These are phyloP conservation scores for Pygoscelis adeliae DNA, from an alignment of 2,113 vertebrate genomes.

Conservation along the genomic window DNA sequence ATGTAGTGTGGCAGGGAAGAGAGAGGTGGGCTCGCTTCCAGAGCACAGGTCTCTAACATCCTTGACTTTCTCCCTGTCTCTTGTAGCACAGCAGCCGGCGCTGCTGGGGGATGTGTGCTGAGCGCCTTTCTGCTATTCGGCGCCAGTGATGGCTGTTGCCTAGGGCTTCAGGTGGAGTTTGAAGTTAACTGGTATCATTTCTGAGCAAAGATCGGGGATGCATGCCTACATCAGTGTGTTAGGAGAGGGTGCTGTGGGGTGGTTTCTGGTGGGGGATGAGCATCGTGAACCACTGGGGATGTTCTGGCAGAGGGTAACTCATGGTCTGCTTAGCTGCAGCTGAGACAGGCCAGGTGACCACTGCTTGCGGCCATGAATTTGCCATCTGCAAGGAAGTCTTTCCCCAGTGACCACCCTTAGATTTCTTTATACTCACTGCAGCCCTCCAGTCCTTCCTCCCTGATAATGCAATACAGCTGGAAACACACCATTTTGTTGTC, in stretches of 20 bases:
- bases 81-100: background rate
- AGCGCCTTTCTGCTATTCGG: background rate
- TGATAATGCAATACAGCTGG: background rate
- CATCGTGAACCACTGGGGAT: accelerated
- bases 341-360: background rate
- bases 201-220: background rate
- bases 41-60: background rate
- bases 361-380: background rate
- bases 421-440: background rate
- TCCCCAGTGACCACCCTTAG: background rate
- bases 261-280: background rate
- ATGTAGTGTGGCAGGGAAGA: background rate
- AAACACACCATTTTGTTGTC: background rate
- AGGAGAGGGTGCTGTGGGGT: background rate
- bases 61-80: background rate
- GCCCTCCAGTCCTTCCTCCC: background rate
- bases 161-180: background rate
- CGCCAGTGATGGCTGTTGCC: background rate
- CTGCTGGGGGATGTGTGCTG: background rate
- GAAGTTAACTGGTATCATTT: background rate
- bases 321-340: background rate
- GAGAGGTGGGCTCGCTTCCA: background rate
- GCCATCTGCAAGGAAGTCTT: background rate
- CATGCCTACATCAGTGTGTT: accelerated
- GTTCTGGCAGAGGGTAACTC: background rate